Evolutionary conservation across 2,888 invertebrate species (phyloP).

Genomic region (Epirrhoe alternata): DNA sequence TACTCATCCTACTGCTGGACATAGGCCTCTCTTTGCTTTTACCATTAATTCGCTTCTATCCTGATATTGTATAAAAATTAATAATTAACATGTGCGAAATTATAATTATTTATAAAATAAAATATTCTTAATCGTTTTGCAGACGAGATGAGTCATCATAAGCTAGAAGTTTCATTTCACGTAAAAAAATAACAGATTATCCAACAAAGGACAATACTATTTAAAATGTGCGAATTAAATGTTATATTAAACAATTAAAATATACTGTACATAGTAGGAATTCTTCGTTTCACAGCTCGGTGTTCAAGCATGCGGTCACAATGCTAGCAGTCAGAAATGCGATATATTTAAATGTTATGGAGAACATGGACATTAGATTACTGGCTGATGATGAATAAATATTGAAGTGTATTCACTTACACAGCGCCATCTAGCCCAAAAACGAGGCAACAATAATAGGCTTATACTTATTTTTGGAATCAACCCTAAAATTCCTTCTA

Average conservation of each 20-base stretch:
- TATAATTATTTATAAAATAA: too few species aligned
- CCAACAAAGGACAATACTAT: constrained; percentile 8
- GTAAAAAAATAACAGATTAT: background rate
- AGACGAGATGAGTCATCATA: background rate
- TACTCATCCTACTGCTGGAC: too few species aligned
- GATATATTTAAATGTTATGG: constrained; percentile 4
- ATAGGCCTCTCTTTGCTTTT: too few species aligned
- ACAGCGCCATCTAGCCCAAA: too few species aligned
- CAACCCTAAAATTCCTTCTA: too few species aligned
- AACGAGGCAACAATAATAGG: too few species aligned
- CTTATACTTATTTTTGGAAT: too few species aligned
- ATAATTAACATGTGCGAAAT: too few species aligned
- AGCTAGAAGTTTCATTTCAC: background rate
- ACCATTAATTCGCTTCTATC: too few species aligned
- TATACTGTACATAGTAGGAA: constrained; percentile 39
- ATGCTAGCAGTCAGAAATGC: constrained; percentile 51
- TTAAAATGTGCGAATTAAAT: constrained; percentile 29
- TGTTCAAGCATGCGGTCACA: constrained; percentile 47
- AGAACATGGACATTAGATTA: background rate
- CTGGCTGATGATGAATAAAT: background rate
- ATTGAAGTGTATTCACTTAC: too few species aligned
- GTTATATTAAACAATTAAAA: constrained; percentile 42
- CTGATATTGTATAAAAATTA: too few species aligned
- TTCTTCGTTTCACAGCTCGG: constrained; percentile 39
- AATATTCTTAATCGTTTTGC: background rate